Percentiles rank a stretch among this genome's conserved stretches.
Conservation (phyloP, 2,888 invertebrate species). For the Psococerastis gibbosa region DNA sequence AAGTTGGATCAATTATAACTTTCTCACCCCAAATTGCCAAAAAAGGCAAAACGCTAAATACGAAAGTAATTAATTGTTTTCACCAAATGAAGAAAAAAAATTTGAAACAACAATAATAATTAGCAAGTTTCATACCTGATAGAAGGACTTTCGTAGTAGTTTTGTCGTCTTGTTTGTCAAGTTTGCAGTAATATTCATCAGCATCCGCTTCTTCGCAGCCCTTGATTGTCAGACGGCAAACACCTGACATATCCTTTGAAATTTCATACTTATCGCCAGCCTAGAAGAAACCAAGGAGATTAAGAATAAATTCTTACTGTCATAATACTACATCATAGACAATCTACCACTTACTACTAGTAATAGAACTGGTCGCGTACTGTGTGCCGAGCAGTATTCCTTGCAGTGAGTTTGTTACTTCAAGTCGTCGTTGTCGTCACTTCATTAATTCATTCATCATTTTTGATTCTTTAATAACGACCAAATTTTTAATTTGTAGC, state of each 20-base stretch:
- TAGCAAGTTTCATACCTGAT: conserved; percentile 38
- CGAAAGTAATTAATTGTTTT: too few relatives aligned
- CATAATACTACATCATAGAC: conserved; percentile 3
- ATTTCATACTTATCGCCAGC: conserved; percentile 68
- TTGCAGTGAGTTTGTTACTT: too few relatives aligned
- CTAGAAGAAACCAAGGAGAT: background rate
- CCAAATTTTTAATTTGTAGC: background rate
- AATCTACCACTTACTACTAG: conserved; percentile 1
- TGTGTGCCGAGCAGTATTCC: too few relatives aligned
- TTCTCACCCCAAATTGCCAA: too few relatives aligned
- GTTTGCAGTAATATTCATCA: conserved; percentile 74
- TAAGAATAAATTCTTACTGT: background rate
- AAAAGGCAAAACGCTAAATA: too few relatives aligned
- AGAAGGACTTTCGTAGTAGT: conserved; percentile 66
- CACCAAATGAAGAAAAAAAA: conserved; percentile 2
- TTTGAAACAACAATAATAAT: conserved; percentile 1
- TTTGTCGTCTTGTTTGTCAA: conserved; percentile 75
- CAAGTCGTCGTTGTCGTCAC: too few relatives aligned
- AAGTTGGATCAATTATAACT: too few relatives aligned
- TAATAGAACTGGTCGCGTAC: too few relatives aligned
- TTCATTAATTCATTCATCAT: too few relatives aligned
- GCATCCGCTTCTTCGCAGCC: conserved; percentile 65
- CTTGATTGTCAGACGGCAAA: conserved; percentile 73
- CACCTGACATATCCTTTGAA: conserved; percentile 81
- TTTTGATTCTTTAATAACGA: too few relatives aligned